Evolutionary conservation across 2,888 invertebrate species (phyloP).

Genomic region (Drosophila maculinotata): DNA sequence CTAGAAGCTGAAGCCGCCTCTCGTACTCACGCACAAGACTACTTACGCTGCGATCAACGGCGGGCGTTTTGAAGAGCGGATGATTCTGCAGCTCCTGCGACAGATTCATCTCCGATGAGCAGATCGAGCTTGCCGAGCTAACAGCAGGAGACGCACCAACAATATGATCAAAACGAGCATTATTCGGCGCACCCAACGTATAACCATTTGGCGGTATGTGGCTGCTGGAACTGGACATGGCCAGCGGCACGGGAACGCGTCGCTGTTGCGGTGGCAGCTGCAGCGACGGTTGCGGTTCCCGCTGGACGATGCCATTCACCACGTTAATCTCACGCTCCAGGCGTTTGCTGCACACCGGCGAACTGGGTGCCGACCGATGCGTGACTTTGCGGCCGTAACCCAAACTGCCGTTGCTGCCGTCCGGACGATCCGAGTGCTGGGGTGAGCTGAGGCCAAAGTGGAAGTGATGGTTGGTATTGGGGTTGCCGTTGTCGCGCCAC

Average conservation of each 20-base stretch:
- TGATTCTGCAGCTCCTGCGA: constrained; percentile 87
- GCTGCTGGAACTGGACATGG: constrained; percentile 83
- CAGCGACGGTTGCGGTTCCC: constrained; percentile 58
- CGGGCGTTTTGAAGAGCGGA: constrained; percentile 86
- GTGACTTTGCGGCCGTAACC: constrained; percentile 62
- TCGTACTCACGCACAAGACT: constrained; percentile 70
- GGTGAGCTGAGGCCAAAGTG: constrained; percentile 82
- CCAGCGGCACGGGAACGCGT: constrained; percentile 72
- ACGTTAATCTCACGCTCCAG: constrained; percentile 49
- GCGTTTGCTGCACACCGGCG: constrained; percentile 87
- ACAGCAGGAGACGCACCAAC: constrained; percentile 84
- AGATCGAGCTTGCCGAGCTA: constrained; percentile 84
- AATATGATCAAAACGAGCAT: constrained; percentile 78
- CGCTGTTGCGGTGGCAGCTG: constrained; percentile 44
- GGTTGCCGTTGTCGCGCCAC: constrained; percentile 85
- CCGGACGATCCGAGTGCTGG: constrained; percentile 82
- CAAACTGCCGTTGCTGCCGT: constrained; percentile 63
- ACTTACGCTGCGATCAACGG: constrained; percentile 89
- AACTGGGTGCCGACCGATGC: constrained; percentile 88
- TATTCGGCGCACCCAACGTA: constrained; percentile 67
- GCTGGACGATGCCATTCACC: constrained; percentile 49
- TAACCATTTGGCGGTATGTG: constrained; percentile 83
- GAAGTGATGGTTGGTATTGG: constrained; percentile 70
- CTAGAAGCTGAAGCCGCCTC: constrained; percentile 50
- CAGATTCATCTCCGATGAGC: constrained; percentile 85